These are phyloP conservation scores for Neosilurus hyrtlii DNA, from an alignment of 2,797 vertebrate species.

Conservation along the genomic window DNA sequence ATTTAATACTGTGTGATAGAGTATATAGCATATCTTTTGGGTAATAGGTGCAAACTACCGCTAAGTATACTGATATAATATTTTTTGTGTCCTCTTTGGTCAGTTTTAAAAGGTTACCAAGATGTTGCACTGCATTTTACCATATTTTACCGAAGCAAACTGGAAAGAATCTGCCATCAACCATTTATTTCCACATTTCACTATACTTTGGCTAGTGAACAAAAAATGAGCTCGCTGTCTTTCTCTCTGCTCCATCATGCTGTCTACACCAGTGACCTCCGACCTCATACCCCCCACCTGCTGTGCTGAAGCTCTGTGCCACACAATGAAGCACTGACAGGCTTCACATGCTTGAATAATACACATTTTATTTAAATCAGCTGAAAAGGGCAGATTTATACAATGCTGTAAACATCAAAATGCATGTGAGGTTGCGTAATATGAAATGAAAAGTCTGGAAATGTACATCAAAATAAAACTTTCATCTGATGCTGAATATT, in stretches of 20 bases:
- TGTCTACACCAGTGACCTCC: constrained; percentile 53
- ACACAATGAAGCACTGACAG: constrained; percentile 45
- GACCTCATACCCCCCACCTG: constrained; percentile 37
- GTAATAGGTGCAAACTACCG: not conserved
- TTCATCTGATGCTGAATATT: not conserved
- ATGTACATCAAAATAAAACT: not conserved
- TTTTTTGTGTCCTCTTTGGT: not conserved
- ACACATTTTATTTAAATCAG: constrained; percentile 46
- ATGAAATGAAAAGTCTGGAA: not conserved
- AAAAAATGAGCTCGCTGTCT: not conserved
- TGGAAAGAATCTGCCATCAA: not conserved
- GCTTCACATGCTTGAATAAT: constrained; percentile 49
- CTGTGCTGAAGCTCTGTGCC: constrained; percentile 23
- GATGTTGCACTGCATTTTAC: not conserved
- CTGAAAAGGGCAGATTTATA: constrained; percentile 29
- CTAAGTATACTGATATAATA: not conserved
- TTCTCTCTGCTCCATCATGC: constrained; percentile 50
- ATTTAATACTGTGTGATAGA: not conserved
- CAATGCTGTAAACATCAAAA: constrained; percentile 2
- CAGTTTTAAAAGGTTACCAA: not conserved
- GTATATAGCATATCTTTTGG: not conserved
- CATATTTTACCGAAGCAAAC: not conserved
- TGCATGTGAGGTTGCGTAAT: not conserved
- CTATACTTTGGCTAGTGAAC: not conserved
- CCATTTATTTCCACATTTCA: not conserved